These are phyloP conservation scores for Camponotus fellah DNA, from an alignment of 2,888 invertebrate species.

Conservation along the genomic window DNA sequence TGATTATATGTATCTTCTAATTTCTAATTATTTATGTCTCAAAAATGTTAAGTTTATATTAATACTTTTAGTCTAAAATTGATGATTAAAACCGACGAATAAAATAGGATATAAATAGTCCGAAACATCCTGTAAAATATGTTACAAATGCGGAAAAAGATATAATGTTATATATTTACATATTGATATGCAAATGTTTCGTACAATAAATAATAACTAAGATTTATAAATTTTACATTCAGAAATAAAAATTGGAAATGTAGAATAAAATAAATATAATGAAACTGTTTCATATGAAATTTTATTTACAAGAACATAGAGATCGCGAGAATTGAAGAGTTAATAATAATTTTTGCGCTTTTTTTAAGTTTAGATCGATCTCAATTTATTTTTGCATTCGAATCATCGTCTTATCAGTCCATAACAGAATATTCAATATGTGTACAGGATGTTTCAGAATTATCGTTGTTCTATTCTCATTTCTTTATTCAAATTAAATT, in stretches of 20 bases:
- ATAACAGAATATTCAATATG: neutral
- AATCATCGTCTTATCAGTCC: conserved; percentile 1
- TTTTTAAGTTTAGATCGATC: neutral
- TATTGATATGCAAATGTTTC: conserved; percentile 21
- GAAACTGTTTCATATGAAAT: neutral
- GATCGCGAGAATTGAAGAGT: neutral
- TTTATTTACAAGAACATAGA: neutral
- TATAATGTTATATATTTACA: conserved; percentile 37
- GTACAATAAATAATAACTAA: neutral
- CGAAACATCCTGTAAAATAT: conserved; percentile 48
- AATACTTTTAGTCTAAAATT: neutral
- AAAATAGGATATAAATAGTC: conserved; percentile 18
- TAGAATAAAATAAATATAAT: neutral
- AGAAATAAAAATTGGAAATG: conserved; percentile 4
- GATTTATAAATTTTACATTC: neutral
- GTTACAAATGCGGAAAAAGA: neutral
- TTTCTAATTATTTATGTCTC: conserved; percentile 1
- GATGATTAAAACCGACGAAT: neutral
- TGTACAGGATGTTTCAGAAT: conserved; percentile 40
- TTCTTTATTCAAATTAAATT: conserved; percentile 15
- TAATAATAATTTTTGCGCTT: neutral
- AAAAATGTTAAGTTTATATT: neutral
- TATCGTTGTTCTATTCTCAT: conserved; percentile 28
- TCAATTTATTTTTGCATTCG: conserved; percentile 20
- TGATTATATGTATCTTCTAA: neutral